phyloP scores from a whole-genome alignment of 2,113 vertebrate species.

The Bungarus multicinctus region DNA sequence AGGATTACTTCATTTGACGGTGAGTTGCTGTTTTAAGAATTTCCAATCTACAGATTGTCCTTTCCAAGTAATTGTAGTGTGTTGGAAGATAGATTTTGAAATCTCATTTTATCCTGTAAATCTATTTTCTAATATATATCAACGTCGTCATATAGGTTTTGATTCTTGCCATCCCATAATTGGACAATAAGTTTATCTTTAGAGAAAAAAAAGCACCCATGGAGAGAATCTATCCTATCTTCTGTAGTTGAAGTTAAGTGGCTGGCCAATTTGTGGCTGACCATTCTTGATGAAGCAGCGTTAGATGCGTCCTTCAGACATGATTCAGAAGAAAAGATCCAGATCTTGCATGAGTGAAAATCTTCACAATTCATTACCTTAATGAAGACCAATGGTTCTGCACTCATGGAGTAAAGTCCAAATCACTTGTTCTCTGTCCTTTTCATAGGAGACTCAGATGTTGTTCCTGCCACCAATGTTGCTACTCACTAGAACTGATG shows the following conservation, averaged over 20 bases:
- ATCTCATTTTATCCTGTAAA: not conserved
- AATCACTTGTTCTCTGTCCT: not conserved
- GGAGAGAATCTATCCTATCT: not conserved
- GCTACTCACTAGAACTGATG: no score
- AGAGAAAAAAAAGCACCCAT: no score
- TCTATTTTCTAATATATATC: not conserved
- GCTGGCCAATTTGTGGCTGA: not conserved
- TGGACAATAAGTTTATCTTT: not conserved
- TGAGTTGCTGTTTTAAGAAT: not conserved
- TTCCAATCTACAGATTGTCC: not conserved
- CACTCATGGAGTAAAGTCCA: not conserved
- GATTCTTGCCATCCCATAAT: not conserved
- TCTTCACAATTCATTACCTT: not conserved
- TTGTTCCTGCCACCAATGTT: no score
- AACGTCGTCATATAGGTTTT: not conserved
- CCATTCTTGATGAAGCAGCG: not conserved
- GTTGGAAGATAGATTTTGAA: not conserved
- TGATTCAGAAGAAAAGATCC: not conserved
- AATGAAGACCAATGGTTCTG: not conserved
- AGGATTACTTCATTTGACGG: not conserved
- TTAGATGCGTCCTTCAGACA: not conserved
- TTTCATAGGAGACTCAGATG: no score
- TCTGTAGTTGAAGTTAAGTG: not conserved
- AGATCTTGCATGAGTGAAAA: not conserved
- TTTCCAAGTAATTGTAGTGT: not conserved